A percentile compares a stretch with the other conserved stretches of the same genome.
These are phyloP conservation scores for Phthorimaea operculella DNA, from an alignment of 1,140 invertebrate species.

Conservation along the genomic window DNA sequence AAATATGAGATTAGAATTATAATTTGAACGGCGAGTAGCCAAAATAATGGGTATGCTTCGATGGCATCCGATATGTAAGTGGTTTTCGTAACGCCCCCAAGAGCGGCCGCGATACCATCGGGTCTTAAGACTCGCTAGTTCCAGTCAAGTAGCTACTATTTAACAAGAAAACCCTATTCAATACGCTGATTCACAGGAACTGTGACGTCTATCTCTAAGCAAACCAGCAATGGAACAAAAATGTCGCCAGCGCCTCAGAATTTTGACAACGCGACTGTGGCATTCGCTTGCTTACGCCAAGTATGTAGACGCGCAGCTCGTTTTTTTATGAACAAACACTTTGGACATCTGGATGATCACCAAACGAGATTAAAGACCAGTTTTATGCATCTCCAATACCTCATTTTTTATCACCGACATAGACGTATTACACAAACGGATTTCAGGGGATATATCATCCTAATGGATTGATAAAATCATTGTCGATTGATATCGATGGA, in stretches of 20 bases:
- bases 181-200: too few relatives aligned
- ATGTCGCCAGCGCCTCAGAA: too few relatives aligned
- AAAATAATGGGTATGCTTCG: slow-evolving; percentile 51
- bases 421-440: slow-evolving; percentile 25
- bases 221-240: too few relatives aligned
- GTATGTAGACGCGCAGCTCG: slow-evolving; percentile 19
- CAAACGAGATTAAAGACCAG: slow-evolving; percentile 22
- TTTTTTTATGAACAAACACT: slow-evolving; percentile 27
- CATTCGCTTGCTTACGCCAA: slow-evolving; percentile 35
- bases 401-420: slow-evolving; percentile 22
- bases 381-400: slow-evolving; percentile 25
- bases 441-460: slow-evolving; percentile 26
- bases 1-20: slow-evolving; percentile 23
- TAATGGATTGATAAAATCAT: slow-evolving; percentile 45
- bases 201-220: too few relatives aligned
- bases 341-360: slow-evolving; percentile 35
- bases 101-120: slow-evolving; percentile 44
- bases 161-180: neutral
- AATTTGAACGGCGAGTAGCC: slow-evolving; percentile 42
- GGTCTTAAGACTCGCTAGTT: too few relatives aligned
- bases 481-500: slow-evolving; percentile 17
- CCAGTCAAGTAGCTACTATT: slow-evolving; percentile 6
- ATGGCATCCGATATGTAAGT: slow-evolving; percentile 59
- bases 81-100: slow-evolving; percentile 59
- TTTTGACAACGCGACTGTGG: neutral